Conservation (phyloP, 2,888 invertebrate genomes). For the Aricia artaxerxes region DNA sequence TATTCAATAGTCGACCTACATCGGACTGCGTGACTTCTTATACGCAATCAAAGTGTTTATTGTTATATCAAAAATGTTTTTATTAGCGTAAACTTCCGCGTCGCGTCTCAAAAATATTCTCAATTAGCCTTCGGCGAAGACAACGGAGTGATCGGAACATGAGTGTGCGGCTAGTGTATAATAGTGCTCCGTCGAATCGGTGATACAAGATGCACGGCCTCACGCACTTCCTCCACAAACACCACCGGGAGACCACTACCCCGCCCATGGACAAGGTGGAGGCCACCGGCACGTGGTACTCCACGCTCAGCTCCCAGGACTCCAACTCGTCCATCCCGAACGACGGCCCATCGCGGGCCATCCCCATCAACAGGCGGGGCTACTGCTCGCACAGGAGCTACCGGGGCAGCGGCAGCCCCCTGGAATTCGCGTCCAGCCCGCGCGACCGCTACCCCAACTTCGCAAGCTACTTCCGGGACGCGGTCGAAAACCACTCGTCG, state of each 20-base stretch:
- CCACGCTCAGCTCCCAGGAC: slow-evolving; percentile 56
- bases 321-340: slow-evolving; percentile 49
- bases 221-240: slow-evolving; percentile 67
- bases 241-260: slow-evolving; percentile 59
- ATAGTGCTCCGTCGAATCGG: slow-evolving; percentile 18
- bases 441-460: slow-evolving; percentile 71
- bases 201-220: slow-evolving; percentile 46
- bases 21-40: not conserved
- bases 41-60: not conserved
- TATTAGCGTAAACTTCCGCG: not conserved
- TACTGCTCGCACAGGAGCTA: slow-evolving; percentile 56
- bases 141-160: slow-evolving; percentile 33
- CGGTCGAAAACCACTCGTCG: slow-evolving; percentile 57
- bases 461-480: slow-evolving; percentile 71
- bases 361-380: slow-evolving; percentile 59
- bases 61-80: slow-evolving; percentile 3
- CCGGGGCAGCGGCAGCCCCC: slow-evolving; percentile 57
- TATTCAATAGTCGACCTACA: not conserved
- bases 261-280: slow-evolving; percentile 64
- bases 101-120: not conserved
- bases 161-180: slow-evolving; percentile 18
- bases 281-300: slow-evolving; percentile 73
- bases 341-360: slow-evolving; percentile 51
- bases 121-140: slow-evolving; percentile 2
- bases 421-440: slow-evolving; percentile 67